These are phyloP conservation scores for Chloropsis hardwickii DNA, from an alignment of 2,113 vertebrate species.

Conservation along the genomic window DNA sequence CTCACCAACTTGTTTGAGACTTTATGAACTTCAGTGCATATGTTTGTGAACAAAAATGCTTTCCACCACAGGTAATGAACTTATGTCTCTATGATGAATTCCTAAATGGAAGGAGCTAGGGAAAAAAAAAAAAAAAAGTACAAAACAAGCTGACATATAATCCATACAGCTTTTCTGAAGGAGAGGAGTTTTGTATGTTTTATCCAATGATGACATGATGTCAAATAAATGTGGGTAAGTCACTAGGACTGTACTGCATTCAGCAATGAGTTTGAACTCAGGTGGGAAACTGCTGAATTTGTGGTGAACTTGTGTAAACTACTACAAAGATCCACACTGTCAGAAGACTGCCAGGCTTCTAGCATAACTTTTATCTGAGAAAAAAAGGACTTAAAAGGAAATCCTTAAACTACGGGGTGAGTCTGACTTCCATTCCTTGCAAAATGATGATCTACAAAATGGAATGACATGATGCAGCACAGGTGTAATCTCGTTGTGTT, in stretches of 20 bases:
- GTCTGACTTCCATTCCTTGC: neutral
- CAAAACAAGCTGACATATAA: neutral
- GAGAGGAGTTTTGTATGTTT: neutral
- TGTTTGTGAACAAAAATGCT: neutral
- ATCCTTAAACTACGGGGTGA: accelerated
- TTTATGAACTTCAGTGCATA: neutral
- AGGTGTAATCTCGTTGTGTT: neutral
- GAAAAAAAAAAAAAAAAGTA: neutral
- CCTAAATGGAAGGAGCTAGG: neutral
- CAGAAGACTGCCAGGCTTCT: neutral
- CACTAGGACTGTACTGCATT: neutral
- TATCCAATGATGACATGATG: neutral
- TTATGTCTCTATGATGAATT: neutral
- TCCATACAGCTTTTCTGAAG: neutral
- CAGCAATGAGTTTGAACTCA: neutral
- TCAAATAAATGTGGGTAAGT: neutral
- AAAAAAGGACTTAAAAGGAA: neutral
- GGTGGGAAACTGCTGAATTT: neutral
- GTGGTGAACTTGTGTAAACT: neutral
- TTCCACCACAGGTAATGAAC: neutral
- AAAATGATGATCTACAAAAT: neutral
- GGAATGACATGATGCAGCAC: neutral
- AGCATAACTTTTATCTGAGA: neutral
- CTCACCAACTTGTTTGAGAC: neutral
- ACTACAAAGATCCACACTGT: neutral